These are phyloP conservation scores for Opisthocomus hoazin DNA, from an alignment of 2,113 vertebrate species.

Conservation along the genomic window DNA sequence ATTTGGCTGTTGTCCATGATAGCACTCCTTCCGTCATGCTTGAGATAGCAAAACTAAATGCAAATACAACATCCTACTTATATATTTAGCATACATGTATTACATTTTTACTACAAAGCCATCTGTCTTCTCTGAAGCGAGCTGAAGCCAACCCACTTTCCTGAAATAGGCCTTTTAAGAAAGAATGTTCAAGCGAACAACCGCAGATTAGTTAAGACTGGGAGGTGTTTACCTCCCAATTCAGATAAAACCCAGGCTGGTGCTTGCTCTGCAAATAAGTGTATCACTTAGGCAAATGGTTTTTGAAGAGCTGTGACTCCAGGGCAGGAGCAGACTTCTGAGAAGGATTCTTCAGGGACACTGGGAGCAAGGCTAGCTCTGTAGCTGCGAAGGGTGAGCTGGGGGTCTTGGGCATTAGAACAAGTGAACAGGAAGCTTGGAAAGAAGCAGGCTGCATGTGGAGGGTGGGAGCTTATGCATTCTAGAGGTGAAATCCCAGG, in stretches of 20 bases:
- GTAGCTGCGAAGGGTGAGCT: background rate
- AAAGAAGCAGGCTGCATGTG: background rate
- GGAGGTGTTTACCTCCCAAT: background rate
- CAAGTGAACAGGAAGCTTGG: background rate
- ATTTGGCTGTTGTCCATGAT: background rate
- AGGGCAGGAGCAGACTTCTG: background rate
- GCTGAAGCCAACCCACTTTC: background rate
- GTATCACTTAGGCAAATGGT: background rate
- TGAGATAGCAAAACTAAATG: background rate
- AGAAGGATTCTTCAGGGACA: background rate
- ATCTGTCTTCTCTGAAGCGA: background rate
- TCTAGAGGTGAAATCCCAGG: background rate
- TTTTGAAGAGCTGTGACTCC: background rate
- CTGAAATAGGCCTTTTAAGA: background rate
- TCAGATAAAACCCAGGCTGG: background rate
- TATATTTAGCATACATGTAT: background rate
- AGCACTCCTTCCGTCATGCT: background rate
- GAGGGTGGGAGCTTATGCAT: background rate
- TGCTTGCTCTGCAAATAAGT: background rate
- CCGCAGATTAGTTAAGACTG: background rate
- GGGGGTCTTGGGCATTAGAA: background rate
- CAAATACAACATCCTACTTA: slow-evolving; percentile 15
- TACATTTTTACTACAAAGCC: slow-evolving; percentile 15
- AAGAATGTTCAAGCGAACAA: background rate
- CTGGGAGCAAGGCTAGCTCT: background rate